Evolutionary conservation across 1,140 invertebrate species (phyloP), one percentile per base, ranked within the genome.

Genomic region (Vollenhovia emeryi): DNA sequence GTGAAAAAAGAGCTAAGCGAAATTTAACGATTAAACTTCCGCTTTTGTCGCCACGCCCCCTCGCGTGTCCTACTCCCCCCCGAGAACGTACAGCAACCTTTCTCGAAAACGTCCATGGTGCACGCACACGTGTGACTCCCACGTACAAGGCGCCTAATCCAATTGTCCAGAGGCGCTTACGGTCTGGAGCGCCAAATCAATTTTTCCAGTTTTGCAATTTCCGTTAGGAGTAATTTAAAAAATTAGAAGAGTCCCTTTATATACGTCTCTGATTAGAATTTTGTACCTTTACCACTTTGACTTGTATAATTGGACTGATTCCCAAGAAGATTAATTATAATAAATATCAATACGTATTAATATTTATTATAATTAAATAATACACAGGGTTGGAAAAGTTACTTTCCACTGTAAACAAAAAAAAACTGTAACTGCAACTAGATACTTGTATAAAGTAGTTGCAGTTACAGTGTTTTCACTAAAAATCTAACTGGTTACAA

Each of bases 1-100:
- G 18, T 52, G 24, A 9, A 21, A 57, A 82, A 82, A 80, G 68
- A 57, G 40, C 18, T 43, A 68, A 57, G 78, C 66, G 64, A 89
- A 85, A 80, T 88, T 91, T 84, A 91, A 91, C 89, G 86, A 91
- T 88, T 88, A 82, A 91, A 90, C 90, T 91, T 87, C 79, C 86
- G 69, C 74, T 84, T 88, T 82, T 80, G 80, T 74, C 87, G 87
- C 87, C 91, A 87, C 91, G 88, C 88, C 90, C 79, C 88, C 78
- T 92, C 84, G 91, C 92, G 88, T 90, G 91, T 68, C 78, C 64
- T 57, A 24, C 24, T 24, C 36, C 21, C 33, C 36, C 21, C 21
- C 4, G 52, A 24, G 11, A 80, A 18, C 48, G 33, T 52, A 36
- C 24, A 43, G 66, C 18, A 71, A 40, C 36, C 36, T 45, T 43